Base-by-base conservation (phyloP, 2,888 invertebrate species). In the Torymus texanus region DNA sequence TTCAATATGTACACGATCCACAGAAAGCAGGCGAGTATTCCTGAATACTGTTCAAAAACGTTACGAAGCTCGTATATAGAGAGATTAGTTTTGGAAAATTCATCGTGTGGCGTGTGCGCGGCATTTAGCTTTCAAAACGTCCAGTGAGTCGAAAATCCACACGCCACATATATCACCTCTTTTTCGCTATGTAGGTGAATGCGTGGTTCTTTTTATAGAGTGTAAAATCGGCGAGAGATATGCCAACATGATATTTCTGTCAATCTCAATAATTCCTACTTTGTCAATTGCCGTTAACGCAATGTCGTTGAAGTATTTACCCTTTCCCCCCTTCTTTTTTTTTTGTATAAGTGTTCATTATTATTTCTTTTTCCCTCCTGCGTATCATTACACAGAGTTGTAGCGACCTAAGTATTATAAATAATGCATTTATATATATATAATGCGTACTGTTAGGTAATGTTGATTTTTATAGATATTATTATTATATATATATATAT, bases 251-350 rank as follows among this genome's bases (percentile, higher is more conserved):
- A 74, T 70, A 77, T 80, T 78, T 72, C 63, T 75, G 61, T 74
- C 63, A 78, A 78, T 75, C 61, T 75, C 67, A 68, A 77, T 76
- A 80, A 75, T 81, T 81, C 78, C 75, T 75, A 78, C 75, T 81
- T 81, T 75, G 81, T 81, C 81, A 81, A 78, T 81, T 81, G 63
- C 62, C 61, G 63, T 74, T 29, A 65, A 80, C 18, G 70, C 68
- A 74, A 77, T 62, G 29, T 67, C 58, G 51, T 78, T 65, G 65
- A 73, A 76, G 51, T 74, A 53, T 66, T 63, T 29, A 29, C 29
- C 4, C 29, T 29, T 5, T 3, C 29, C 5, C 5, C 29, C 29
- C 29, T 3, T 3, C 12, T 29, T 56, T 65, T 11, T 73, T 66
- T 14, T 65, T 51, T 74, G 53, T 29, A 29, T 29, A 77, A 66